These are phyloP conservation scores for Monochamus alternatus DNA, from an alignment of 2,888 invertebrate genomes.

Conservation along the genomic window DNA sequence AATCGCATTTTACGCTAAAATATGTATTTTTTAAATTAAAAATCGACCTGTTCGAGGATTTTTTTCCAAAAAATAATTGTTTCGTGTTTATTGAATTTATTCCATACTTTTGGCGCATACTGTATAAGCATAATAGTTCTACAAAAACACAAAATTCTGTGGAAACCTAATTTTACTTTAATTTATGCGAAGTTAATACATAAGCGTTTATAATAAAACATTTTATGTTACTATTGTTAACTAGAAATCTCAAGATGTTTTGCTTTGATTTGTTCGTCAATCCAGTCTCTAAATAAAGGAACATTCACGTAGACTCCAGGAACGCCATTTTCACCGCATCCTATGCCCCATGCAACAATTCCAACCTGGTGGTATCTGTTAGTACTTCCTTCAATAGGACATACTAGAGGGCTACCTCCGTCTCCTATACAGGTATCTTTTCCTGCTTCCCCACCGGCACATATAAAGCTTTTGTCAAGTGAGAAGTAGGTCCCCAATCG, in stretches of 20 bases:
- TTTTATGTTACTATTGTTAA: slow-evolving; percentile 33
- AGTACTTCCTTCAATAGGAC: slow-evolving; percentile 73
- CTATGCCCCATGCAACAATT: slow-evolving; percentile 89
- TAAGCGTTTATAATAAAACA: slow-evolving; percentile 23
- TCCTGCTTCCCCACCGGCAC: slow-evolving; percentile 80
- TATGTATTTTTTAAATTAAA: no score
- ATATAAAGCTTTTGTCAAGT: slow-evolving; percentile 82
- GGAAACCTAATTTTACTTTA: not conserved
- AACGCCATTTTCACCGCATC: slow-evolving; percentile 78
- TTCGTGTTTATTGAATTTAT: no score
- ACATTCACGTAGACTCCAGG: slow-evolving; percentile 87
- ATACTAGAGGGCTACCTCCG: slow-evolving; percentile 76
- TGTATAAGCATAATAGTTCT: no score
- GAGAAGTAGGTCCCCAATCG: slow-evolving; percentile 79
- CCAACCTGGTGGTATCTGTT: slow-evolving; percentile 79
- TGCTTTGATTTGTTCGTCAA: slow-evolving; percentile 48
- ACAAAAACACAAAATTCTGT: not conserved
- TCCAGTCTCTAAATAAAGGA: slow-evolving; percentile 69
- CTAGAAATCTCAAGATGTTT: slow-evolving; percentile 37
- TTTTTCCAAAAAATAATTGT: no score
- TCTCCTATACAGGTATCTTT: slow-evolving; percentile 78
- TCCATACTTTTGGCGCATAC: no score
- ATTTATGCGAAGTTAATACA: slow-evolving; percentile 22
- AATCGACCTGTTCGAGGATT: no score
- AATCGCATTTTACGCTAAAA: no score